Evolutionary conservation across 2,113 vertebrate genomes (phyloP), one percentile per base, ranked within the genome.

Genomic region (Motacilla alba): DNA sequence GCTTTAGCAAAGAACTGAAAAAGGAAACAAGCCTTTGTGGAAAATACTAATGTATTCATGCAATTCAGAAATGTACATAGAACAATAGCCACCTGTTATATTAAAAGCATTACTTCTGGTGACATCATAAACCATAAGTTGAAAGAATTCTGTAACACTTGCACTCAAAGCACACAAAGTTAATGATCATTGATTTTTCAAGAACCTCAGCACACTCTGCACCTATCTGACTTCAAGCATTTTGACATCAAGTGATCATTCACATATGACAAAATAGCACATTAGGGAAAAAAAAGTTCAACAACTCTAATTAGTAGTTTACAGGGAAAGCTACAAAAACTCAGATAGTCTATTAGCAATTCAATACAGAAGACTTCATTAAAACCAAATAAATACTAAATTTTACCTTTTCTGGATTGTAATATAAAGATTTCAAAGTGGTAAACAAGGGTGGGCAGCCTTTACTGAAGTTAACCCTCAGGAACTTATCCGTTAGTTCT

Each of bases 351-450:
- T 76, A 75, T 74, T 30, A 94, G 68, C 80, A 94, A 95, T 79
- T 96, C 73, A 93, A 63, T 81, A 95, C 20, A 94, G 87, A 82
- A 93, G 23, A 95, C 20, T 89, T 94, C 2, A 95, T 64, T 37
- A 97, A 96, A 98, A 95, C 44, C 93, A 85, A 97, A 95, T 87
- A 96, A 98, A 97, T 80, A 95, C 73, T 90, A 95, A 97, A 90
- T 91, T 95, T 98, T 98, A 98, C 98, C 98, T 98, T 98, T 98
- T 98, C 98, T 96, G 96, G 93, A 97, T 96, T 97, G 95, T 96
- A 97, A 97, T 98, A 98, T 75, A 98, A 98, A 96, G 98, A 98
- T 97, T 98, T 98, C 97, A 98, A 97, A 95, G 98, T 98, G 92
- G 98, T 98, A 97, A 98, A 98, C 97, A 98, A 97, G 62, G 98